A percentile compares a stretch with the other conserved stretches of the same genome.
Evolutionary conservation across 1,140 invertebrate genomes (phyloP).

Genomic region (Lerema accius): DNA sequence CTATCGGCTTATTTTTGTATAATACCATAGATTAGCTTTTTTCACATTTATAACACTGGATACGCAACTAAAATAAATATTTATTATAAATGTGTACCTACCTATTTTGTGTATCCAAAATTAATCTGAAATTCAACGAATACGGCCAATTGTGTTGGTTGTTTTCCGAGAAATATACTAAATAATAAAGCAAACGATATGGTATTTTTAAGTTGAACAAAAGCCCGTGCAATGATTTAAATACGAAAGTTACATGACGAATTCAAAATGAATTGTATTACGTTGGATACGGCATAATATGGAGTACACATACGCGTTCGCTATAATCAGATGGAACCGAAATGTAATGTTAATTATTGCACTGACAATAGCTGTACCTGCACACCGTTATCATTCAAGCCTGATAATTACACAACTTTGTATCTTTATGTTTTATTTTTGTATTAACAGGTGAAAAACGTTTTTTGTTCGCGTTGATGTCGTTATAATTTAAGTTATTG

Average conservation of each 20-base stretch:
- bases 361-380: conserved; percentile 45
- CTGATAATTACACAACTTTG: conserved; percentile 1
- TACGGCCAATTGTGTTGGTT: too few species aligned
- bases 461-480: too few species aligned
- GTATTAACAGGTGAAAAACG: too few species aligned
- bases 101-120: too few species aligned
- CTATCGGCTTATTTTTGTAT: too few species aligned
- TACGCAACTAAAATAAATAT: too few species aligned
- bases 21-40: too few species aligned
- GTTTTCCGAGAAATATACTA: too few species aligned
- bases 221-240: conserved; percentile 2
- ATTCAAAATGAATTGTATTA: conserved; percentile 15
- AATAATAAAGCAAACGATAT: conserved; percentile 47
- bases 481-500: too few species aligned
- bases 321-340: conserved; percentile 45
- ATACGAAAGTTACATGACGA: neutral
- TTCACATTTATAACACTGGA: too few species aligned
- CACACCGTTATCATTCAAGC: conserved; percentile 11
- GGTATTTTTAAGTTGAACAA: neutral
- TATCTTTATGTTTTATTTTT: neutral
- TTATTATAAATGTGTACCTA: too few species aligned
- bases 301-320: neutral
- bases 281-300: neutral
- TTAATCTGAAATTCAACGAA: too few species aligned
- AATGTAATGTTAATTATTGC: conserved; percentile 50